These are phyloP conservation scores for Notolepis coatsorum DNA, from an alignment of 2,797 vertebrate genomes.

Conservation along the genomic window DNA sequence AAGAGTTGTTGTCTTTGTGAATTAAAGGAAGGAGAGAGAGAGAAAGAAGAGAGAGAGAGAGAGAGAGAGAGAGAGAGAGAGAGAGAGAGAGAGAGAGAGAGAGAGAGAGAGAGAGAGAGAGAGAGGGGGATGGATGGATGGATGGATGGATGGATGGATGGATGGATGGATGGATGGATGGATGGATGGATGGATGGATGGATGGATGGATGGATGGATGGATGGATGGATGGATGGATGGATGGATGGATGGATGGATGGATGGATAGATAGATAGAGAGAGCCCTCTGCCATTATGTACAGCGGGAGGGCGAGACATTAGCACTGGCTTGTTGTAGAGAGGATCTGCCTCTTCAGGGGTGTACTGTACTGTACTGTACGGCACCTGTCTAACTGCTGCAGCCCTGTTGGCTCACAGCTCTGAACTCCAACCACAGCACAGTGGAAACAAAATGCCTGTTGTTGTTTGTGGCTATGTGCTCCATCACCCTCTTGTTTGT, in stretches of 20 bases:
- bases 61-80: no score
- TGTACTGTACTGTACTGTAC: constrained; percentile 15
- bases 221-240: no score
- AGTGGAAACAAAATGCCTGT: background rate
- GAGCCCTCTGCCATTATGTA: background rate
- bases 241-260: no score
- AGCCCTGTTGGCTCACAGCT: background rate
- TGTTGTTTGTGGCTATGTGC: constrained; percentile 3
- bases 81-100: no score
- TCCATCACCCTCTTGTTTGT: constrained; percentile 10
- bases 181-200: no score
- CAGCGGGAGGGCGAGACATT: constrained; percentile 17
- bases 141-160: no score
- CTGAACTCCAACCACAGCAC: background rate
- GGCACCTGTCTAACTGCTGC: background rate
- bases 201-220: background rate
- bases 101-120: no score
- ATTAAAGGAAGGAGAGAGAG: no score
- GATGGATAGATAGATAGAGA: background rate
- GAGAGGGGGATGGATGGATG: no score
- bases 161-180: constrained; percentile 13
- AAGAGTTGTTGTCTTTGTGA: constrained; percentile 10
- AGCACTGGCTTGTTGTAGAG: background rate
- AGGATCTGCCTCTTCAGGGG: background rate
- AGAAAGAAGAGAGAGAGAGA: background rate